A percentile compares a stretch with the other conserved stretches of the same genome.
These are phyloP conservation scores for Latrodectus geometricus DNA, from an alignment of 1,140 invertebrate genomes.

Conservation along the genomic window DNA sequence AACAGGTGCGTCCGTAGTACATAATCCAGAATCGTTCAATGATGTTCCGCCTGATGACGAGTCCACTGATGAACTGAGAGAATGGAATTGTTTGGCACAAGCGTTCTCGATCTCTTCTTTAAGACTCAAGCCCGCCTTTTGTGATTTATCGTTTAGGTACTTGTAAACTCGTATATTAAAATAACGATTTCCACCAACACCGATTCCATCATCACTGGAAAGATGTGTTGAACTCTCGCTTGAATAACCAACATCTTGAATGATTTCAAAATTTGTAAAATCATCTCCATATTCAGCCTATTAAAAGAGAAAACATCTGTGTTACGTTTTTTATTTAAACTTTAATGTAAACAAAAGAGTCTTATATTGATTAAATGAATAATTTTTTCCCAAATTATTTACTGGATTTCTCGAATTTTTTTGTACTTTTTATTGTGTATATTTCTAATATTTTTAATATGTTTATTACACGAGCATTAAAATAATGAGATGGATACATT, in stretches of 20 bases:
- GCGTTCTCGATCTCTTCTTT: constrained; percentile 16
- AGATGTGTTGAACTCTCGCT: constrained; percentile 67
- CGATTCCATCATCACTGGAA: constrained; percentile 66
- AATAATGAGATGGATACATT: too few relatives aligned
- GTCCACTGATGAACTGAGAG: constrained; percentile 22
- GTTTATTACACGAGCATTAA: too few relatives aligned
- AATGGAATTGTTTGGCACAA: not conserved
- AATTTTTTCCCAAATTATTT: too few relatives aligned
- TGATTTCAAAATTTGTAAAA: constrained; percentile 62
- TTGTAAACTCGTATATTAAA: constrained; percentile 52
- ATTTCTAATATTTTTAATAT: too few relatives aligned
- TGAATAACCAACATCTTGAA: constrained; percentile 68
- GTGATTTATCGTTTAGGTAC: not conserved
- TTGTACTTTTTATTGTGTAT: too few relatives aligned
- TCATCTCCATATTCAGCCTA: constrained; percentile 57
- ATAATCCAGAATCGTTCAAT: constrained; percentile 38
- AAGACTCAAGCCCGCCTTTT: not conserved
- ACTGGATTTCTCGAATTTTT: too few relatives aligned
- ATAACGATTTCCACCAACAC: constrained; percentile 65
- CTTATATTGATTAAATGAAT: too few relatives aligned
- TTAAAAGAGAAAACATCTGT: not conserved
- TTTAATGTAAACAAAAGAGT: too few relatives aligned
- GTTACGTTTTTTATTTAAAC: too few relatives aligned
- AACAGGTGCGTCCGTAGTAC: not conserved
- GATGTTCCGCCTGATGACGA: constrained; percentile 41